These are phyloP conservation scores for Prosapia bicincta DNA, from an alignment of 2,888 invertebrate species.

Conservation along the genomic window DNA sequence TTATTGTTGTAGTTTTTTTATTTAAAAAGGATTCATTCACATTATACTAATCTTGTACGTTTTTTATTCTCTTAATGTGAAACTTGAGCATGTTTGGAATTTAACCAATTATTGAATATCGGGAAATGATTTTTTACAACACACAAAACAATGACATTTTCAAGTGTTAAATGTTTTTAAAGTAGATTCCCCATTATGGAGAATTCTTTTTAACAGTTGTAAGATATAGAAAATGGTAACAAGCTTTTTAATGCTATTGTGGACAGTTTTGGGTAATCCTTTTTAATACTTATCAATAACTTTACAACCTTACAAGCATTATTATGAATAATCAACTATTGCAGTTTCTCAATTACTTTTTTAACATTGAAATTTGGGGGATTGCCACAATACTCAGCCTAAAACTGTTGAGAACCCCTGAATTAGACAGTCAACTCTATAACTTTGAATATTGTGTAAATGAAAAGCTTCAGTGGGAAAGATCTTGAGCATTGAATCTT, in stretches of 20 bases:
- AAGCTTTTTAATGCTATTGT: slow-evolving; percentile 9
- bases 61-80: background rate
- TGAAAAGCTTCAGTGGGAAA: too few species aligned
- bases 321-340: too few species aligned
- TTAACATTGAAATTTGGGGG: too few species aligned
- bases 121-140: slow-evolving; percentile 2
- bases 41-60: background rate
- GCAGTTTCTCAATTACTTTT: too few species aligned
- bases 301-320: too few species aligned
- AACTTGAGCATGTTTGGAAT: background rate
- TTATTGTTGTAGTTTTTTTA: background rate
- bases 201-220: slow-evolving; percentile 13
- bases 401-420: too few species aligned
- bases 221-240: slow-evolving; percentile 9
- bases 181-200: slow-evolving; percentile 9
- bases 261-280: background rate
- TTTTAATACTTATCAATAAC: background rate
- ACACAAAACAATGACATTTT: slow-evolving; percentile 3
- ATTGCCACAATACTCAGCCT: too few species aligned
- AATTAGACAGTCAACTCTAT: too few species aligned
- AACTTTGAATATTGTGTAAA: too few species aligned
- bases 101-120: slow-evolving; percentile 13
- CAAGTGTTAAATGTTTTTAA: slow-evolving; percentile 6
- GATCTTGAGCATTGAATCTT: too few species aligned
- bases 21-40: background rate